Conservation (phyloP, 1,140 invertebrate genomes). For the Pogonus chalceus region DNA sequence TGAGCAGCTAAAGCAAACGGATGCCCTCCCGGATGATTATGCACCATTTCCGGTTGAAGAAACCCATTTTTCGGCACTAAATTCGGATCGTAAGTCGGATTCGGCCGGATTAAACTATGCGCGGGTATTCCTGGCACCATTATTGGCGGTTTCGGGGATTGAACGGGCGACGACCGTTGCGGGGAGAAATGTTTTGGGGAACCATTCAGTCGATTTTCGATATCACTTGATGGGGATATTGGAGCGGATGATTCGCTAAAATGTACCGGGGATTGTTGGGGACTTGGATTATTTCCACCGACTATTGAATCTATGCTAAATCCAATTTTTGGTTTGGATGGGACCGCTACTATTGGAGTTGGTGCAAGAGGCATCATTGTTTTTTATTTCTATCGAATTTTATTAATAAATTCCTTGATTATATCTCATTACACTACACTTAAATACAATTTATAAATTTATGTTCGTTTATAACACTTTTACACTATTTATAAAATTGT, state of each 20-base stretch:
- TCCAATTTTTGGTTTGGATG: constrained; percentile 84
- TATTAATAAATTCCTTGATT: not conserved
- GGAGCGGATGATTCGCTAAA: constrained; percentile 33
- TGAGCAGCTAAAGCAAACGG: constrained; percentile 64
- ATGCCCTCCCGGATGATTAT: constrained; percentile 44
- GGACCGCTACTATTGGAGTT: constrained; percentile 71
- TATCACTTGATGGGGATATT: constrained; percentile 29
- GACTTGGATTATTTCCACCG: constrained; percentile 45
- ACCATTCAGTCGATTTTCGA: constrained; percentile 14
- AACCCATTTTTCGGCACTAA: constrained; percentile 50
- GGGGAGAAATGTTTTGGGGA: constrained; percentile 18
- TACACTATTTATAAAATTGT: not conserved
- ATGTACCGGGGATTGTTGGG: constrained; percentile 30
- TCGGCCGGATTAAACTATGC: constrained; percentile 37
- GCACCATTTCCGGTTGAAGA: constrained; percentile 51
- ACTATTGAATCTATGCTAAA: constrained; percentile 94
- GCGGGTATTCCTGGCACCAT: constrained; percentile 41
- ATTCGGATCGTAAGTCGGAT: constrained; percentile 33
- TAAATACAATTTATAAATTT: not conserved
- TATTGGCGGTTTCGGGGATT: constrained; percentile 35
- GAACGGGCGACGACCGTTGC: constrained; percentile 21
- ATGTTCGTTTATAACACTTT: not conserved
- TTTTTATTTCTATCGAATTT: constrained; percentile 12
- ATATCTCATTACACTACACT: not conserved
- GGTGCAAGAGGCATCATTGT: constrained; percentile 85